A percentile compares a stretch with the other conserved stretches of the same genome.
phyloP scores from a whole-genome alignment of 2,113 vertebrate species.

The Cathartes aura region DNA sequence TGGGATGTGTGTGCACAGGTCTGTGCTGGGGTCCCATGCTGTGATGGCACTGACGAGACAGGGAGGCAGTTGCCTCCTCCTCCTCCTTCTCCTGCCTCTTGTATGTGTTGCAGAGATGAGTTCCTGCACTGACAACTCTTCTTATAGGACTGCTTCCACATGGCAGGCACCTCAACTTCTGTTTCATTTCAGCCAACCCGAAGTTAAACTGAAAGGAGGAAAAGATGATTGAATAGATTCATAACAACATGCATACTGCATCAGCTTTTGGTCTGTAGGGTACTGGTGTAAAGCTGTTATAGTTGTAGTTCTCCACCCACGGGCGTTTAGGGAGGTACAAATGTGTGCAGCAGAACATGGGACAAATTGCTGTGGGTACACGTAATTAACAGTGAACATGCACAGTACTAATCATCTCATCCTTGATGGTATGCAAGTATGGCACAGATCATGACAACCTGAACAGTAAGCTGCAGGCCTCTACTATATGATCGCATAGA shows the following conservation, averaged over 20 bases:
- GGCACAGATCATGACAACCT: neutral
- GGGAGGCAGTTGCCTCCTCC: neutral
- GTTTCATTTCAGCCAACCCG: neutral
- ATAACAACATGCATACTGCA: neutral
- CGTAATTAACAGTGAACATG: neutral
- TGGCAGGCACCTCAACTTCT: neutral
- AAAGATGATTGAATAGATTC: neutral
- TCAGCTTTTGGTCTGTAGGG: neutral
- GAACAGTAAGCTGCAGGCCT: neutral
- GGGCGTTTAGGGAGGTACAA: neutral
- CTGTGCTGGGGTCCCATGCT: neutral
- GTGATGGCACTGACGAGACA: neutral
- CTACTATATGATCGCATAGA: fast-evolving
- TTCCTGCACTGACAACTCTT: neutral
- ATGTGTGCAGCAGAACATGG: neutral
- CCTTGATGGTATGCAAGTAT: neutral
- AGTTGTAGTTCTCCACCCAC: neutral
- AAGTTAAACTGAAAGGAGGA: neutral
- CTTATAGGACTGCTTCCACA: neutral
- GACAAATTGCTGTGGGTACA: neutral
- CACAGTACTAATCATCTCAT: neutral
- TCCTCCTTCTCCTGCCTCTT: neutral
- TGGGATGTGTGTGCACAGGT: neutral
- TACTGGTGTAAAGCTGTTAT: neutral
- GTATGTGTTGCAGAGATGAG: neutral